A percentile compares a stretch with the other conserved stretches of the same genome.
phyloP scores from a whole-genome alignment of 2,797 vertebrate species.

The Psittacula echo region DNA sequence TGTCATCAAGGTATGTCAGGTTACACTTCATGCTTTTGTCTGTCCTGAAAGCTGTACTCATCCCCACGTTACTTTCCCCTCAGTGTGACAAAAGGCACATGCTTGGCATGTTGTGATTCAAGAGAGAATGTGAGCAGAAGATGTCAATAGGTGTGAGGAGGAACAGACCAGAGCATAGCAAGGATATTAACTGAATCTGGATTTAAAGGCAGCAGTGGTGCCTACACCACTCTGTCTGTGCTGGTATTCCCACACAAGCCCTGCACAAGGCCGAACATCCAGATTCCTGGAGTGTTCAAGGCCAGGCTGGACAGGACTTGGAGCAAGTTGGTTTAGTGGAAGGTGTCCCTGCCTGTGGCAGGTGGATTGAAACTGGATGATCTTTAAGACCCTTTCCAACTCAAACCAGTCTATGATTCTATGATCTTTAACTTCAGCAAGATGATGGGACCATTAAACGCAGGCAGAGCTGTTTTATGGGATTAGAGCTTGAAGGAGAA shows the following conservation, averaged over 20 bases:
- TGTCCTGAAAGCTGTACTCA: neutral
- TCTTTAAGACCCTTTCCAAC: neutral
- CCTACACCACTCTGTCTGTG: neutral
- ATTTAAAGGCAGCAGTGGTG: neutral
- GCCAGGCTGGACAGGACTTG: neutral
- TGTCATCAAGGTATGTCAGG: neutral
- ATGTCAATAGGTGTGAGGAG: neutral
- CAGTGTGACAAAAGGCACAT: neutral
- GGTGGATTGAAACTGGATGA: neutral
- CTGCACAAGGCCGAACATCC: neutral
- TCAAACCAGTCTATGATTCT: neutral
- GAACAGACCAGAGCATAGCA: neutral
- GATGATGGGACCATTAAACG: neutral
- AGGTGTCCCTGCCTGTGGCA: neutral
- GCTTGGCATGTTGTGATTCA: fast-evolving
- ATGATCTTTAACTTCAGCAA: neutral
- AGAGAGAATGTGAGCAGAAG: neutral
- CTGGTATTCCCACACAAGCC: neutral
- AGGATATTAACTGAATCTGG: neutral
- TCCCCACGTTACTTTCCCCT: neutral
- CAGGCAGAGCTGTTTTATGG: neutral
- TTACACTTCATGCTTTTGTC: neutral
- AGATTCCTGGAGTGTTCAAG: neutral
- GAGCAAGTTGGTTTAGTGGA: neutral
- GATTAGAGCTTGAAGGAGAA: neutral